These are phyloP conservation scores for Eulimnadia texana DNA, from an alignment of 1,140 invertebrate species.

Conservation along the genomic window DNA sequence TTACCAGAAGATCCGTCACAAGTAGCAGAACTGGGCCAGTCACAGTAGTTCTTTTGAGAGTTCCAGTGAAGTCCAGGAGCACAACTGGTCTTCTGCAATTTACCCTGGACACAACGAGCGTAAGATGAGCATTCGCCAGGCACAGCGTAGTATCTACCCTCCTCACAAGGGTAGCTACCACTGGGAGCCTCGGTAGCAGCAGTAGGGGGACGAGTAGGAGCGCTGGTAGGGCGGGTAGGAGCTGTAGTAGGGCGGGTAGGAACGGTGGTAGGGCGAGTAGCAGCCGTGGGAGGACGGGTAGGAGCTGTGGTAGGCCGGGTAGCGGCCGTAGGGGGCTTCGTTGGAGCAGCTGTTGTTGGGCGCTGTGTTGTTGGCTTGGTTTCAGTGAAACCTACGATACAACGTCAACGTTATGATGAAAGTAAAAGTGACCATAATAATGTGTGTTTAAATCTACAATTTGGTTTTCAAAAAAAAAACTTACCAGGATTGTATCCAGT, in stretches of 20 bases:
- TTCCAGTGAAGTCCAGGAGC: conserved; percentile 71
- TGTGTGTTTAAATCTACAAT: not conserved
- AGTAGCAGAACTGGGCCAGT: conserved; percentile 58
- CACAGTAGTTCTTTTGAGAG: conserved; percentile 43
- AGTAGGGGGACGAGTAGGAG: conserved; percentile 11
- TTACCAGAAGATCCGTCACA: conserved; percentile 33
- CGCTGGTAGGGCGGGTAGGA: conserved; percentile 10
- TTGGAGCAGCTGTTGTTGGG: conserved; percentile 24
- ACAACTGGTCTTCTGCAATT: conserved; percentile 50
- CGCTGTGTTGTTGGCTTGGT: conserved; percentile 22
- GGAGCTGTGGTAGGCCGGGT: conserved; percentile 29
- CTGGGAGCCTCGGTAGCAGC: conserved; percentile 15
- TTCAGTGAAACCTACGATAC: not conserved
- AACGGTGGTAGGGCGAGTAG: not conserved
- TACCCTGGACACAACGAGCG: conserved; percentile 52
- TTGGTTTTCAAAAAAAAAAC: not conserved
- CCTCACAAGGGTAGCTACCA: conserved; percentile 32
- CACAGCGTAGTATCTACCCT: conserved; percentile 47
- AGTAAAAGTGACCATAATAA: not conserved
- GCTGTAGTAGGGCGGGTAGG: conserved; percentile 17
- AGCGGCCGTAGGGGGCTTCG: conserved; percentile 26
- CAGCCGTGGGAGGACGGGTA: conserved; percentile 10
- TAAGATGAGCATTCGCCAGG: conserved; percentile 55
- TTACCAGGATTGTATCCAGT: conserved; percentile 6
- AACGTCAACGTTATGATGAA: not conserved